Evolutionary conservation across 2,888 invertebrate genomes (phyloP).

Genomic region (Drosophila subquinaria): DNA sequence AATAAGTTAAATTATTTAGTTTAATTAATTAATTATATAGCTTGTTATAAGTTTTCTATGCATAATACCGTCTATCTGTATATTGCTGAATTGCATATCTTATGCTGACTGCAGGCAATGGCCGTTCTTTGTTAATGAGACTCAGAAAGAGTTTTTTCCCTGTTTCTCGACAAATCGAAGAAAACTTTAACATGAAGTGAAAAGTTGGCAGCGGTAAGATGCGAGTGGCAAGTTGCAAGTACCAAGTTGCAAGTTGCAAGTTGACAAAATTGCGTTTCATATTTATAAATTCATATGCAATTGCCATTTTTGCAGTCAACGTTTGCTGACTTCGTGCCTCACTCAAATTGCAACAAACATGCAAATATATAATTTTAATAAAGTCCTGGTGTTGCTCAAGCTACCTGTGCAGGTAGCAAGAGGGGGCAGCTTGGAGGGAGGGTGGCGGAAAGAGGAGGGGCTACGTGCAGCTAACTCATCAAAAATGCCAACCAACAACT

Average conservation of each 20-base stretch:
- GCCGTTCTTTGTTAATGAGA: constrained; percentile 40
- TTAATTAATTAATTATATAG: no score
- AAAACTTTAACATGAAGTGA: constrained; percentile 30
- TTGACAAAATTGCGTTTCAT: constrained; percentile 69
- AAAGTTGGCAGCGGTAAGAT: constrained; percentile 21
- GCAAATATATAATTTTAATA: constrained; percentile 81
- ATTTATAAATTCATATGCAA: constrained; percentile 79
- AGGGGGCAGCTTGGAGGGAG: constrained; percentile 10
- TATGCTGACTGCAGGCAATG: constrained; percentile 1
- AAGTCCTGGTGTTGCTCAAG: constrained; percentile 49
- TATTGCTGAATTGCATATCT: neutral
- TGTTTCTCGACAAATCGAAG: constrained; percentile 19
- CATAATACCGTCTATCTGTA: no score
- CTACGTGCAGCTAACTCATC: constrained; percentile 67
- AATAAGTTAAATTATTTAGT: no score
- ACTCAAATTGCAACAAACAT: constrained; percentile 78
- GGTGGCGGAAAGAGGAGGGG: neutral
- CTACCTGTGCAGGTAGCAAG: constrained; percentile 25
- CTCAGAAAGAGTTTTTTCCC: neutral
- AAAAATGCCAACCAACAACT: constrained; percentile 73
- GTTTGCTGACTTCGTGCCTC: constrained; percentile 54
- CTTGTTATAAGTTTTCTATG: no score
- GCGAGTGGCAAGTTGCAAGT: constrained; percentile 22
- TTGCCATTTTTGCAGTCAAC: constrained; percentile 48
- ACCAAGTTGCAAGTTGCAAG: constrained; percentile 33